A percentile compares a stretch with the other conserved stretches of the same genome.
Conservation (phyloP, 2,113 vertebrate genomes). For the Tricholaema leucomelas region DNA sequence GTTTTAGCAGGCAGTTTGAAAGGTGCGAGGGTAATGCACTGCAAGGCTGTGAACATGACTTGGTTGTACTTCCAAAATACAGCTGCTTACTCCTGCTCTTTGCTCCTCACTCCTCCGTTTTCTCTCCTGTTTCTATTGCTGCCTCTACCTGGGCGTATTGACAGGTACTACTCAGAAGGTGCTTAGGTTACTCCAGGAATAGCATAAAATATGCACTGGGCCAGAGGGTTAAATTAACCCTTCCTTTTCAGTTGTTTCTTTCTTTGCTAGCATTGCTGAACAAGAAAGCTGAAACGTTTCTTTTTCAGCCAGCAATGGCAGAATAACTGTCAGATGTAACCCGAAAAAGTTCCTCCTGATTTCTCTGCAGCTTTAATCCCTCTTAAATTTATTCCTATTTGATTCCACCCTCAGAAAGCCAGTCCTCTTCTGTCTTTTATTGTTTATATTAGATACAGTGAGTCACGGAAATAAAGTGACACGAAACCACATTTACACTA, state of each 20-base stretch:
- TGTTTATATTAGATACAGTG: conserved; percentile 60
- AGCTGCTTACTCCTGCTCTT: conserved; percentile 26
- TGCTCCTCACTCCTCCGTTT: background rate
- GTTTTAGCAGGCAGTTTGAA: background rate
- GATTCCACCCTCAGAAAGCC: conserved; percentile 51
- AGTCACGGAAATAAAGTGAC: conserved; percentile 61
- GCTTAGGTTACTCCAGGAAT: background rate
- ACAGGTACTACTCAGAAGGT: background rate
- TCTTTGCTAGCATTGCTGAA: background rate
- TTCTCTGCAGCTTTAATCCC: background rate
- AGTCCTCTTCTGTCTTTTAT: conserved; percentile 16
- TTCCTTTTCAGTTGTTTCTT: too few species aligned
- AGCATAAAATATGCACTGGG: background rate
- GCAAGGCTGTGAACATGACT: background rate
- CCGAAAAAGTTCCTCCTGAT: background rate
- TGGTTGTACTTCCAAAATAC: background rate
- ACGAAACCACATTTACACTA: conserved; percentile 34
- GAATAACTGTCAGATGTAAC: background rate
- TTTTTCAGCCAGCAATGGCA: background rate
- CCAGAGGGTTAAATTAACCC: background rate
- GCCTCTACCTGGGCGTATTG: background rate
- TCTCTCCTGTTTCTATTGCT: background rate
- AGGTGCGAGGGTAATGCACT: background rate
- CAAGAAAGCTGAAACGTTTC: background rate
- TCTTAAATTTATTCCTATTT: conserved; percentile 51